Conservation (phyloP, 2,797 vertebrate species). For the Taenioides sp. region DNA sequence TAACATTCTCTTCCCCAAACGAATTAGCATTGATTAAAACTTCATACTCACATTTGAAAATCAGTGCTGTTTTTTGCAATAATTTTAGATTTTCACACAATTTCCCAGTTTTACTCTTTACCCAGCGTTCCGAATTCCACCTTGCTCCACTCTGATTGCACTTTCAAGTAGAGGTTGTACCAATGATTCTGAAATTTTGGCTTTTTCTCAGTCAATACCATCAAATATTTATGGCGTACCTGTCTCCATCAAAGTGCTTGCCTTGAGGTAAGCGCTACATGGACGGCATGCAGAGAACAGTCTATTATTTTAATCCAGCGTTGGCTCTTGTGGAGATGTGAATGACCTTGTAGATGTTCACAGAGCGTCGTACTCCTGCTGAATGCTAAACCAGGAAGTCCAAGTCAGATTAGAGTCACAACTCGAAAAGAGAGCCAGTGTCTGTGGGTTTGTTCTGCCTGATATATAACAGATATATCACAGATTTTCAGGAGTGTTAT, state of each 20-base stretch:
- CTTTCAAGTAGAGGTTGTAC: neutral
- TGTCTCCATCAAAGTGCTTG: slow-evolving; percentile 80
- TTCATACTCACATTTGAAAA: slow-evolving; percentile 11
- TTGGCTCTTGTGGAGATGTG: slow-evolving; percentile 25
- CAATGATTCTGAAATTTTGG: slow-evolving; percentile 12
- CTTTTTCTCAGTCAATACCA: slow-evolving; percentile 67
- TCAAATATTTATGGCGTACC: slow-evolving; percentile 83
- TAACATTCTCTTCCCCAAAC: slow-evolving; percentile 17
- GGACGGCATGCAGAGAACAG: slow-evolving; percentile 56
- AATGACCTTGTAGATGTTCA: slow-evolving; percentile 50
- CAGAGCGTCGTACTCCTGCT: slow-evolving; percentile 23
- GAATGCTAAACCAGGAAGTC: slow-evolving; percentile 45
- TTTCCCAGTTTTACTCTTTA: neutral
- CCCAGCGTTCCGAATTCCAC: neutral
- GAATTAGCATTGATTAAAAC: slow-evolving; percentile 15
- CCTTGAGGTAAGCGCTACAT: slow-evolving; percentile 59
- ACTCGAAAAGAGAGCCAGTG: neutral
- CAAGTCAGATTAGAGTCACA: slow-evolving; percentile 46
- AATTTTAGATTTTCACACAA: neutral
- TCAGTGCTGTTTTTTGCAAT: neutral
- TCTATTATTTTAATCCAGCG: slow-evolving; percentile 53
- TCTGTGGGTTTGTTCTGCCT: neutral
- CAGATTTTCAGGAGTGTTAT: neutral
- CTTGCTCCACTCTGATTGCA: slow-evolving; percentile 18
- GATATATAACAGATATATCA: neutral